A percentile compares a stretch with the other conserved stretches of the same genome.
Conservation (phyloP, 2,113 vertebrate genomes). For the Anguilla rostrata region DNA sequence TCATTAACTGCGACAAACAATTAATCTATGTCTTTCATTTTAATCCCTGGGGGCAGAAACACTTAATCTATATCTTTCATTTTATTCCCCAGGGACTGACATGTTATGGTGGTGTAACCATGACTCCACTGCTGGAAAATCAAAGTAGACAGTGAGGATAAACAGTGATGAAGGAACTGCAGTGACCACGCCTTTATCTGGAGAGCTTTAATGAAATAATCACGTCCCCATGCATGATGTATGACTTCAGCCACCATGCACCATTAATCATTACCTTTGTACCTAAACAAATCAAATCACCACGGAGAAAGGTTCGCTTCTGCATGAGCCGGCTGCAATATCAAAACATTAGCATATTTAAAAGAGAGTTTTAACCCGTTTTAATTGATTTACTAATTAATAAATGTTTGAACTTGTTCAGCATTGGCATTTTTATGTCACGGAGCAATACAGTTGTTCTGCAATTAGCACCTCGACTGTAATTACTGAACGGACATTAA, state of each 20-base stretch:
- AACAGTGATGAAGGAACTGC: slow-evolving; percentile 35
- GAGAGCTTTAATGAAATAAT: slow-evolving; percentile 58
- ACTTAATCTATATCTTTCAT: slow-evolving; percentile 46
- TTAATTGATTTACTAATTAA: slow-evolving; percentile 57
- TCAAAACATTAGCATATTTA: slow-evolving; percentile 44
- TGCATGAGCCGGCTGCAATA: slow-evolving; percentile 40
- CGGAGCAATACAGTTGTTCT: slow-evolving; percentile 41
- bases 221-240: slow-evolving; percentile 50
- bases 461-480: slow-evolving; percentile 46
- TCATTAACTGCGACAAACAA: slow-evolving; percentile 48
- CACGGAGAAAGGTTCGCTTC: slow-evolving; percentile 40
- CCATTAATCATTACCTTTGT: slow-evolving; percentile 57
- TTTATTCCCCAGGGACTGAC: slow-evolving; percentile 37
- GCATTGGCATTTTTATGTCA: slow-evolving; percentile 36
- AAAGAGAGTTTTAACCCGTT: slow-evolving; percentile 46
- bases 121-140: slow-evolving; percentile 36
- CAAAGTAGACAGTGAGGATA: slow-evolving; percentile 44
- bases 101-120: not conserved
- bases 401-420: slow-evolving; percentile 41
- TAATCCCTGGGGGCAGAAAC: no score
- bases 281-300: slow-evolving; percentile 51
- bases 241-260: slow-evolving; percentile 35
- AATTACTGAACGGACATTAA: slow-evolving; percentile 54
- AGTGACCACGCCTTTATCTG: slow-evolving; percentile 47
- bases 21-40: no score